phyloP scores from a whole-genome alignment of 2,797 vertebrate genomes.

The Halcyon leucocephala region DNA sequence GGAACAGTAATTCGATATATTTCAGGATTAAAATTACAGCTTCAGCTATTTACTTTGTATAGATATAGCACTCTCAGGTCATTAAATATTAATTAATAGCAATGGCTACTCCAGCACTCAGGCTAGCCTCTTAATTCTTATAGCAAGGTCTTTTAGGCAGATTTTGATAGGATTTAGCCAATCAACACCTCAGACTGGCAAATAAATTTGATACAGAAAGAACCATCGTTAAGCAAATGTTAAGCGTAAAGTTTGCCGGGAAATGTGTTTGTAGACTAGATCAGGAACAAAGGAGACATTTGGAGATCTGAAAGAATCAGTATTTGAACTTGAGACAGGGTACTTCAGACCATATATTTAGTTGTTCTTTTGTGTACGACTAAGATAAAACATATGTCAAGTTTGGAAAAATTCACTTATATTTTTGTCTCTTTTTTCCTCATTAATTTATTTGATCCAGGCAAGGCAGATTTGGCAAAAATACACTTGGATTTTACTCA shows the following conservation, averaged over 20 bases:
- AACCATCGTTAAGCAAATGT: neutral
- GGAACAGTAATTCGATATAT: neutral
- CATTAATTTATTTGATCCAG: neutral
- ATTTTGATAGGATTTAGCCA: neutral
- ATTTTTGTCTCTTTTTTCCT: neutral
- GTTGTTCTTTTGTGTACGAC: neutral
- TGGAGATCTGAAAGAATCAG: neutral
- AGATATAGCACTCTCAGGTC: neutral
- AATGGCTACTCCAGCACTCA: neutral
- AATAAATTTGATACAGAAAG: neutral
- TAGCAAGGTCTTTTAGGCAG: neutral
- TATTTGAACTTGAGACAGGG: neutral
- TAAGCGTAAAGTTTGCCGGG: neutral
- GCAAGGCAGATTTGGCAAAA: neutral
- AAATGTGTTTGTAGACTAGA: neutral
- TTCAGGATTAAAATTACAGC: neutral
- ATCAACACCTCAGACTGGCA: neutral
- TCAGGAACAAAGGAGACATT: neutral
- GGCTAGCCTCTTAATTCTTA: neutral
- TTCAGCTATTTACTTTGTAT: neutral
- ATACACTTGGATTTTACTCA: neutral
- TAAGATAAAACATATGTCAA: neutral
- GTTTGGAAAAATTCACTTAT: neutral
- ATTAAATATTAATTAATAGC: neutral
- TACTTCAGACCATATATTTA: neutral